Evolutionary conservation across 2,797 vertebrate genomes (phyloP).

Genomic region (Melopsittacus undulatus): DNA sequence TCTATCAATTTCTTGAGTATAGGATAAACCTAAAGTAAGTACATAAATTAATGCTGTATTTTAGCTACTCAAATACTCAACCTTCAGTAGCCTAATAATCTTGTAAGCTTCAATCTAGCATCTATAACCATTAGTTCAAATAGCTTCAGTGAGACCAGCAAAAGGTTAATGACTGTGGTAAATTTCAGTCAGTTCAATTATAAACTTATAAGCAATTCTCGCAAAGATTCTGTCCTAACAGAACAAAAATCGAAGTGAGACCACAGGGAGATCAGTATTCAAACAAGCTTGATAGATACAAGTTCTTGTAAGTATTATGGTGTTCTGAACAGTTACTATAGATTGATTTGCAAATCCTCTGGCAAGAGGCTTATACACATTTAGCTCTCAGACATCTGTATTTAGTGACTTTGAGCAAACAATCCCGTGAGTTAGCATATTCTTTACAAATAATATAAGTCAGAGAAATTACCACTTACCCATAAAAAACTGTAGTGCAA

Average conservation of each 20-base stretch:
- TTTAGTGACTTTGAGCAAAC: neutral
- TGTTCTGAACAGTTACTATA: neutral
- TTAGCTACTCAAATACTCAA: neutral
- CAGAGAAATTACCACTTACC: slow-evolving; percentile 78
- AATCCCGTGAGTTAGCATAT: neutral
- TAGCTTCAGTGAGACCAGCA: neutral
- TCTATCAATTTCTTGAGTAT: neutral
- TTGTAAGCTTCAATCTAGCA: neutral
- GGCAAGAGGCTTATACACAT: neutral
- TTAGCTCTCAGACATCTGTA: neutral
- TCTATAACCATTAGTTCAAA: neutral
- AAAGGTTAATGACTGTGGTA: neutral
- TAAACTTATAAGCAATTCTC: neutral
- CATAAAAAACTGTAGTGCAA: slow-evolving; percentile 99
- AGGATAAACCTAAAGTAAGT: neutral
- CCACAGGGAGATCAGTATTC: neutral
- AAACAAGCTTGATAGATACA: neutral
- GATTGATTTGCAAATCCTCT: neutral
- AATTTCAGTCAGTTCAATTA: neutral
- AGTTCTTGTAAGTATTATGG: neutral
- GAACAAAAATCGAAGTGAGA: neutral
- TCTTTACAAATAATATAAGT: neutral
- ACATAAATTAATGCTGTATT: neutral
- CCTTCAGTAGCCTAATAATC: neutral
- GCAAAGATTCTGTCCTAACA: neutral